Conservation (phyloP, 1,140 invertebrate genomes). For the Pseudomyrmex pallidus region DNA sequence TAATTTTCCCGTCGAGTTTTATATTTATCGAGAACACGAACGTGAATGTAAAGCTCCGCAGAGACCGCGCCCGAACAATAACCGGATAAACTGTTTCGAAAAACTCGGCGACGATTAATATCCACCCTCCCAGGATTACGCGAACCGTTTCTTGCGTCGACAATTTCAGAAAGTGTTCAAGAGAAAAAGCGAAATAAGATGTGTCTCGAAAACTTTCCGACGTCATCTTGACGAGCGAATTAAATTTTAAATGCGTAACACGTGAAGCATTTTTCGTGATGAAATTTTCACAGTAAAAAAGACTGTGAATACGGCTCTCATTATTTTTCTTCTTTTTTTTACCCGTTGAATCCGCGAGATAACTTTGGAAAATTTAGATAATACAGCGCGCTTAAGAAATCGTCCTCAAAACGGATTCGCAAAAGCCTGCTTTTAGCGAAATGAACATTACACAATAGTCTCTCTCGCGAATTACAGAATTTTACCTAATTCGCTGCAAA, state of each 20-base stretch:
- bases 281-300: constrained; percentile 11
- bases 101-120: constrained; percentile 57
- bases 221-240: not conserved
- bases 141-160: not conserved
- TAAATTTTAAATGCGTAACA: not conserved
- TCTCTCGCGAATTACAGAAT: not conserved
- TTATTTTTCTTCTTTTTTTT: not conserved
- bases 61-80: constrained; percentile 35
- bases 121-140: constrained; percentile 31
- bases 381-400: not conserved
- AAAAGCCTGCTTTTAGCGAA: constrained; percentile 27
- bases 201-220: not conserved
- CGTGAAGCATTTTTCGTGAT: not conserved
- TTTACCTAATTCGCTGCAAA: constrained; percentile 1
- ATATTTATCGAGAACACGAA: constrained; percentile 30
- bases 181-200: not conserved
- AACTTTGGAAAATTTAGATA: not conserved
- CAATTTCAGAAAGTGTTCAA: constrained; percentile 29
- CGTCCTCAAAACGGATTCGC: not conserved
- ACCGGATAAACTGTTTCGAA: constrained; percentile 30
- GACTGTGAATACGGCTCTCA: not conserved
- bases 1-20: not conserved
- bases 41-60: constrained; percentile 30
- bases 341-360: not conserved
- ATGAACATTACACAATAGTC: constrained; percentile 9